phyloP scores from a whole-genome alignment of 1,140 invertebrate genomes.

The Plodia interpunctella region DNA sequence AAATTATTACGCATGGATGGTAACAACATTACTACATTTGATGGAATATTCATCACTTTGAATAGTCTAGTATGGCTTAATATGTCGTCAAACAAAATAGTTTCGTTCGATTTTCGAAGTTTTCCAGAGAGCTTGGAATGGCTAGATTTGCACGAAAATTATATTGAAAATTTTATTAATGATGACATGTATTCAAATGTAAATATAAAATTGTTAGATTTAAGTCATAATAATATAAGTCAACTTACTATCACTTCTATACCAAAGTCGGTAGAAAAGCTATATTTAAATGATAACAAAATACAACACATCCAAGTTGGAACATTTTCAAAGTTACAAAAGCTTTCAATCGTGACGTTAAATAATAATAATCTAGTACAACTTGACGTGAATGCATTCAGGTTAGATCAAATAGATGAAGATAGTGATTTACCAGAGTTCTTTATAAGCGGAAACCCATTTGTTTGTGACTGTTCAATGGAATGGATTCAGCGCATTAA shows the following conservation, averaged over 20 bases:
- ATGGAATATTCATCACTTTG: constrained; percentile 81
- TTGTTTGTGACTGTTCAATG: constrained; percentile 90
- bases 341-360: constrained; percentile 85
- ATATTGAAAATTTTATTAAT: constrained; percentile 73
- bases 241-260: constrained; percentile 82
- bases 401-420: constrained; percentile 81
- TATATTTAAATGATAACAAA: constrained; percentile 87
- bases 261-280: constrained; percentile 84
- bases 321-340: constrained; percentile 84
- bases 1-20: constrained; percentile 83
- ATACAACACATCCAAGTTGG: constrained; percentile 83
- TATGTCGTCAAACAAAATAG: constrained; percentile 82
- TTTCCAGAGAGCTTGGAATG: constrained; percentile 83
- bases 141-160: constrained; percentile 84
- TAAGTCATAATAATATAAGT: constrained; percentile 84
- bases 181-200: constrained; percentile 65
- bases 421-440: constrained; percentile 84
- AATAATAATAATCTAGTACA: constrained; percentile 86
- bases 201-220: constrained; percentile 85
- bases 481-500: constrained; percentile 90
- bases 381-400: constrained; percentile 84
- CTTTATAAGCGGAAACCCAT: constrained; percentile 88
- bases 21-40: constrained; percentile 81
- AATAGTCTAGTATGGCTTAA: constrained; percentile 84
- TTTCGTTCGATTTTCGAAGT: constrained; percentile 82